Evolutionary conservation across 1,140 invertebrate genomes (phyloP), one percentile per base, ranked within the genome.

Genomic region (Physella acuta): DNA sequence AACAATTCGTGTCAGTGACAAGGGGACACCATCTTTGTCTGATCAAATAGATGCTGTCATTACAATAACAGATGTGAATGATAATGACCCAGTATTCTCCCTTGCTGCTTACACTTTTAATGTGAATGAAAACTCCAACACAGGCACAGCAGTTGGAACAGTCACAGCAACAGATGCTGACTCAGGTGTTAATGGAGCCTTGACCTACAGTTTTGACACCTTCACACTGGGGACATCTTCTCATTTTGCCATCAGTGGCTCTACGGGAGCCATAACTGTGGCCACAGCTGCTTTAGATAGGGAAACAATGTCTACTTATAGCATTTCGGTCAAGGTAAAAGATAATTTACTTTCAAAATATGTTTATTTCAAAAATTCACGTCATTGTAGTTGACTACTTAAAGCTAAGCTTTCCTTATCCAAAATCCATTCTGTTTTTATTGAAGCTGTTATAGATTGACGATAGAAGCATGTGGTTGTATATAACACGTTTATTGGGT

Each of bases 101-200:
- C 66, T 44, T 11, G 49, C 49, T 28, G n/a, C 34, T 28, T 76
- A 75, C 52, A 58, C 56, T 3, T 68, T 73, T 28, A 68, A 26
- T 28, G 71, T 80, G 2, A 61, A 60, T 14, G 79, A 80, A 63
- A 75, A 78, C 36, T 53, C 71, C 31, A 26, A 59, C 3, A 26
- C 69, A 3, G 75, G 72, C 5, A 36, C 51, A 11, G 17, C 60
- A 1, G 70, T 78, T 24, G 67, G 59, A 11, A 62, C 51, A 44
- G 62, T 79, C 20, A 67, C 49, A 11, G 77, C 77, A 16, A 70
- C 59, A 33, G 79, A 81, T 73, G 71, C 62, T 16, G 79, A 80
- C 62, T 49, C n/a, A 28, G 74, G 74, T 1, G 51, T 61, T 1
- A 81, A 81, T 44, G 66, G 61, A 0, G 74, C 74, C 49, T 66